These are phyloP conservation scores for Dasypogon diadema DNA, from an alignment of 2,888 invertebrate species.

Conservation along the genomic window DNA sequence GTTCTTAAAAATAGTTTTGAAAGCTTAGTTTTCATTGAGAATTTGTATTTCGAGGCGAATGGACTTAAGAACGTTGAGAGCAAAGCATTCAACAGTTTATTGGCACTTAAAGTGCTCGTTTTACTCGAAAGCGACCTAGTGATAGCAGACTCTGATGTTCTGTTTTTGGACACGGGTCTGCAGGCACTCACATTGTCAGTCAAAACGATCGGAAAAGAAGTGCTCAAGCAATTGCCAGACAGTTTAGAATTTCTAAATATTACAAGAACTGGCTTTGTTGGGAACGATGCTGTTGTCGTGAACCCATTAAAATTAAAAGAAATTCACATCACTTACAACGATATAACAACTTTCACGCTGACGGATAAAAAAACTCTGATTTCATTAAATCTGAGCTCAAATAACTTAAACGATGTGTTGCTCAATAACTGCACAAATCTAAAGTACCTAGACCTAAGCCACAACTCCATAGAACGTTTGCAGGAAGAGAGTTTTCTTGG, in stretches of 20 bases:
- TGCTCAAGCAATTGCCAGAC: conserved; percentile 23
- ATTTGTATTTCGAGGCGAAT: conserved; percentile 17
- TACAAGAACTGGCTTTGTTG: conserved; percentile 20
- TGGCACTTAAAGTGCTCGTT: conserved; percentile 8
- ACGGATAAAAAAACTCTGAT: conserved; percentile 24
- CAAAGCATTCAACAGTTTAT: conserved; percentile 17
- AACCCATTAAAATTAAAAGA: conserved; percentile 21
- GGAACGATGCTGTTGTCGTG: not conserved
- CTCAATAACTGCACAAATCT: conserved; percentile 58
- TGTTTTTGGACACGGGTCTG: not conserved
- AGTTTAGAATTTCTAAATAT: conserved; percentile 31
- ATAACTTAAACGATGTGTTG: conserved; percentile 59
- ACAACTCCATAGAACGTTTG: conserved; percentile 60
- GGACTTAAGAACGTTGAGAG: conserved; percentile 25
- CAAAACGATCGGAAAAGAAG: not conserved
- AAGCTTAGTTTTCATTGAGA: not conserved
- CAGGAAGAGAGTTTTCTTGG: conserved; percentile 59
- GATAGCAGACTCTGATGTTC: not conserved
- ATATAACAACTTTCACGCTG: conserved; percentile 10
- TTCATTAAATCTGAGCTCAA: conserved; percentile 63
- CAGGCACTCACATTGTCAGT: not conserved
- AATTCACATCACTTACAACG: conserved; percentile 10
- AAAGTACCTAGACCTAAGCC: conserved; percentile 62
- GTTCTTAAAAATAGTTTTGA: conserved; percentile 39
- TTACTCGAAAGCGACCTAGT: conserved; percentile 29